A percentile compares a stretch with the other conserved stretches of the same genome.
Conservation (phyloP, 2,797 vertebrate species). For the Galago senegalensis region DNA sequence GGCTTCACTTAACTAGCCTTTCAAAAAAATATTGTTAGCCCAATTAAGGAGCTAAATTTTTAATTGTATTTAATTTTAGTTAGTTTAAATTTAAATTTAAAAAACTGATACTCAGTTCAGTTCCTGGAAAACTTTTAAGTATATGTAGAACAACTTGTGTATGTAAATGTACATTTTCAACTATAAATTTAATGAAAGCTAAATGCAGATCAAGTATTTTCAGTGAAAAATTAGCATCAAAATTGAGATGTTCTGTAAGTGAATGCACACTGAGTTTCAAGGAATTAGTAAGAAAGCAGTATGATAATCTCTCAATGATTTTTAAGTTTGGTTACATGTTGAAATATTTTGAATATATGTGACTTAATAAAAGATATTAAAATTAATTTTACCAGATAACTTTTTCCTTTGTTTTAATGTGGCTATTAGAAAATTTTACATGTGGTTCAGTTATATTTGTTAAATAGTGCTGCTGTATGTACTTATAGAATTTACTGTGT, state of each 20-base stretch:
- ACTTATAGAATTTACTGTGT: background rate
- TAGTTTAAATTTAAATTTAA: constrained; percentile 43
- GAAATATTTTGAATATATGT: constrained; percentile 21
- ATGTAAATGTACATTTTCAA: constrained; percentile 50
- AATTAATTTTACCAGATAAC: constrained; percentile 39
- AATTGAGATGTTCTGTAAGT: constrained; percentile 13
- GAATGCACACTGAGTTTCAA: constrained; percentile 46
- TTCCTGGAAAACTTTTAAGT: constrained; percentile 56
- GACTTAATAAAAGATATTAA: constrained; percentile 24
- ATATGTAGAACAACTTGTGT: constrained; percentile 55
- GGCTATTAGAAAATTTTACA: background rate
- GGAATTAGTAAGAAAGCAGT: constrained; percentile 59
- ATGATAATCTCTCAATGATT: constrained; percentile 1
- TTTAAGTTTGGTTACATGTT: constrained; percentile 5
- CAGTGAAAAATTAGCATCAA: constrained; percentile 46
- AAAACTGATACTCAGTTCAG: background rate
- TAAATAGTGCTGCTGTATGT: background rate
- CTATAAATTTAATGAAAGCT: constrained; percentile 57
- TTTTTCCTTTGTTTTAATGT: background rate
- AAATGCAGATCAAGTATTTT: constrained; percentile 66
- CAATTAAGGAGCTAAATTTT: constrained; percentile 53
- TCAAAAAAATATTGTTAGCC: constrained; percentile 8
- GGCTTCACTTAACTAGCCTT: too few species aligned
- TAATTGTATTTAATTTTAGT: constrained; percentile 40
- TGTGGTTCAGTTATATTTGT: background rate